phyloP scores from a whole-genome alignment of 2,113 vertebrate genomes.

The Climacteris rufus region DNA sequence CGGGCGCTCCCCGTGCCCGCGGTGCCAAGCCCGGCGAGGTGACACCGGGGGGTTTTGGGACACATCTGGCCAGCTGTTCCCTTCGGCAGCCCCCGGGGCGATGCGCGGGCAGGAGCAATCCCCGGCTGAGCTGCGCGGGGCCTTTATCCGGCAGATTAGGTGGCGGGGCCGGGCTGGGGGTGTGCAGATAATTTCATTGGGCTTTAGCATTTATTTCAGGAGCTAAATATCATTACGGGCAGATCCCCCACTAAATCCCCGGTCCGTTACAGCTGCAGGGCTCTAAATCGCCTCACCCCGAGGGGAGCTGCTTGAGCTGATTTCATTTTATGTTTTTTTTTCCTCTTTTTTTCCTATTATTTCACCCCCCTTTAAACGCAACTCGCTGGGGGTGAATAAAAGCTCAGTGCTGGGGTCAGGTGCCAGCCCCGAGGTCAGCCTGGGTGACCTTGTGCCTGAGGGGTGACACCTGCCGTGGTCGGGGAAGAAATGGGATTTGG shows the following conservation, averaged over 20 bases:
- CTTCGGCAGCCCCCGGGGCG: rapidly evolving
- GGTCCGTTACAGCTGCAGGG: neutral
- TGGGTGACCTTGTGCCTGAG: neutral
- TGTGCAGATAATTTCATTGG: neutral
- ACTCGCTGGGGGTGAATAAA: rapidly evolving
- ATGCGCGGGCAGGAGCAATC: neutral
- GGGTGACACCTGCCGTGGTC: rapidly evolving
- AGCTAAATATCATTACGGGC: conserved; percentile 38
- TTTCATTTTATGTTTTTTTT: neutral
- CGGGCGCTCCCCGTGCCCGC: neutral
- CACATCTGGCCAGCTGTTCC: neutral
- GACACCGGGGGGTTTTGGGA: rapidly evolving
- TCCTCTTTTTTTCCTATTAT: neutral
- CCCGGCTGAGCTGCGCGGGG: neutral
- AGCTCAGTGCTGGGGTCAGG: rapidly evolving
- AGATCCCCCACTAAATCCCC: conserved; percentile 24
- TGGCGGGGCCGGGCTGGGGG: neutral
- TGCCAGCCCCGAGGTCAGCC: neutral
- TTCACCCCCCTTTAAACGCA: neutral
- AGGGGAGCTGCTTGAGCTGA: conserved; percentile 6
- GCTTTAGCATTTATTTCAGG: conserved; percentile 24
- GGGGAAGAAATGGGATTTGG: rapidly evolving
- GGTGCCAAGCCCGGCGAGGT: rapidly evolving
- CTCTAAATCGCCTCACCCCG: neutral
- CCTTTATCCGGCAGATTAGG: conserved; percentile 1